Evolutionary conservation across 1,140 invertebrate species (phyloP), one percentile per base, ranked within the genome.

Genomic region (Pentalonia nigronervosa): DNA sequence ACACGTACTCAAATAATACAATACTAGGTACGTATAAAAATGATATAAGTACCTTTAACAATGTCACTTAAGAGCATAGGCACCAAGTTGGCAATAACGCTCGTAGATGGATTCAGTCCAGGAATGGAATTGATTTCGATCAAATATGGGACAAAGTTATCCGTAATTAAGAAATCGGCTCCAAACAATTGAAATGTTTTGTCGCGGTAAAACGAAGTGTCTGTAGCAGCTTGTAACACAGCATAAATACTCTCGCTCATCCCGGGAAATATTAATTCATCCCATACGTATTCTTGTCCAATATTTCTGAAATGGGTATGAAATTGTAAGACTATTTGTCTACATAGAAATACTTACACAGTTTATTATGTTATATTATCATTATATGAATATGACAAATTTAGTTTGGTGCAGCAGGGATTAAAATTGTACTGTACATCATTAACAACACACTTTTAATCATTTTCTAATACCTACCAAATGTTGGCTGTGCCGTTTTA

Each of bases 41-140:
- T 30, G 8, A 56, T 60, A 8, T 7, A 47, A 3, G 11, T 95
- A 99, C 98, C 98, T 97, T 99, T 99, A 84, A 99, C 96, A 1
- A 98, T 97, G 96, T 99, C 98, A 95, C 99, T 98, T 88, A 99
- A 96, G 87, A 98, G 98, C 95, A 97, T 97, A 30, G 97, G 96
- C 95, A 98, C 99, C 94, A 99, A 96, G 93, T 97, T 95, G 0
- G 98, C 97, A 0, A 98, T 99, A 1, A 99, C 98, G 93, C 97
- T 97, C 0, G 98, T 99, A 2, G 97, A 98, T 23, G 97, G 96
- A 56, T 98, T 98, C 96, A 99, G 97, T 94, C 98, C 98, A 0
- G 98, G 98, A 95, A 98, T 98, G 20, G 98, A 98, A 95, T 99
- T 99, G 94, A 99, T 99, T 95, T 99, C 98, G 94, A 99, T 98